Percentiles rank a stretch among this genome's conserved stretches.
Conservation (phyloP, 2,797 vertebrate species). For the Protosalanx chinensis region DNA sequence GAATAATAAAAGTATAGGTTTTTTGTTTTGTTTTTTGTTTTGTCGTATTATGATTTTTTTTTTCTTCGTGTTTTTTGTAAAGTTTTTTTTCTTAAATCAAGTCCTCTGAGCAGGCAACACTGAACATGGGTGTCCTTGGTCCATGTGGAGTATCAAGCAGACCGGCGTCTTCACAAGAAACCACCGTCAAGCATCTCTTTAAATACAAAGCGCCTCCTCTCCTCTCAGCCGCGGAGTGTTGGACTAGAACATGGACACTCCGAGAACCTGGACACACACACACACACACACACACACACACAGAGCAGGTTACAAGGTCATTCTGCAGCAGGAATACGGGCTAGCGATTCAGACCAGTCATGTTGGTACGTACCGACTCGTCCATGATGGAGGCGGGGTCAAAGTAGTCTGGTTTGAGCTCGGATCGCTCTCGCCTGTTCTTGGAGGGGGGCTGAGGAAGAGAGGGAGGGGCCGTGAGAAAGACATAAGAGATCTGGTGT, state of each 20-base stretch:
- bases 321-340: too few relatives aligned
- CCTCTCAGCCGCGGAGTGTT: conserved; percentile 81
- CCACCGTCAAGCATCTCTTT: conserved; percentile 95
- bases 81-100: conserved; percentile 72
- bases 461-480: not conserved
- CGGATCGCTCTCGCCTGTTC: conserved; percentile 96
- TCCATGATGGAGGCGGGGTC: conserved; percentile 99
- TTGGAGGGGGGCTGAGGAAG: conserved; percentile 89
- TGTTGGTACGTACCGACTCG: conserved; percentile 86
- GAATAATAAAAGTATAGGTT: conserved; percentile 73
- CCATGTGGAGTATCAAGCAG: conserved; percentile 84
- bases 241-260: conserved; percentile 98
- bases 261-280: conserved; percentile 83
- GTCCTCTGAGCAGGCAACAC: conserved; percentile 94
- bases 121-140: conserved; percentile 97
- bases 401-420: conserved; percentile 99
- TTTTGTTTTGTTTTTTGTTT: conserved; percentile 20
- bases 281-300: too few relatives aligned
- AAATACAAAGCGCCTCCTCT: conserved; percentile 87
- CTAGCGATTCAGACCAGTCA: not conserved
- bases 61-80: not conserved
- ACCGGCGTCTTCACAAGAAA: conserved; percentile 86
- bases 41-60: not conserved
- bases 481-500: not conserved
- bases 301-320: too few relatives aligned